Conservation (phyloP, 1,140 invertebrate species). For the Anastrepha ludens region DNA sequence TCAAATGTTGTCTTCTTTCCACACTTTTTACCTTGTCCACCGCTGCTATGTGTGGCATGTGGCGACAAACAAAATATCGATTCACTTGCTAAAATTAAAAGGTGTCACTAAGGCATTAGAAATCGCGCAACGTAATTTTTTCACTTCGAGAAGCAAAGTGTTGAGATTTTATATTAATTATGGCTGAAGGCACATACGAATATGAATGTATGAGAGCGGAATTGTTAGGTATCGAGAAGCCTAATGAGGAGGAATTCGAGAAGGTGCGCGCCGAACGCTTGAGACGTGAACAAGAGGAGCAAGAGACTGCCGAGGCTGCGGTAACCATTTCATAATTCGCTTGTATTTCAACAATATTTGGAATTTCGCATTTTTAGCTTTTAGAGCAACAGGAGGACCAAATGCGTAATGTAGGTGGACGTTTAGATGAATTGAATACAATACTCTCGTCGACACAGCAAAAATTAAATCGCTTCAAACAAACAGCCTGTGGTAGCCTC, state of each 20-base stretch:
- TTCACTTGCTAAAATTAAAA: constrained; percentile 6
- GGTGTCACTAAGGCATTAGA: background rate
- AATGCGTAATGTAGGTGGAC: constrained; percentile 81
- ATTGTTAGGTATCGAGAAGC: constrained; percentile 81
- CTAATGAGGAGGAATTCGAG: constrained; percentile 80
- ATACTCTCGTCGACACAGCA: constrained; percentile 88
- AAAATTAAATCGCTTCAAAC: constrained; percentile 91
- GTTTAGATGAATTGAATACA: constrained; percentile 88
- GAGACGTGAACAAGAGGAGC: constrained; percentile 69
- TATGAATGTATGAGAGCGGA: constrained; percentile 84
- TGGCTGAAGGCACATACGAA: constrained; percentile 80
- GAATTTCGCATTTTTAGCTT: constrained; percentile 76
- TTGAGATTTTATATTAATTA: constrained; percentile 58
- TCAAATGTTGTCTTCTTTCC: constrained; percentile 4
- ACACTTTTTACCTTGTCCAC: background rate
- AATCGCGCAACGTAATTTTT: background rate
- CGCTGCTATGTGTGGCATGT: background rate
- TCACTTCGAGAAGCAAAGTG: background rate
- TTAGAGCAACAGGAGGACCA: constrained; percentile 82
- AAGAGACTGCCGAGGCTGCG: constrained; percentile 75
- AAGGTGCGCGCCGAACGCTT: constrained; percentile 71
- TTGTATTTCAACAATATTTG: background rate
- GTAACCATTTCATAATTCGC: constrained; percentile 59
- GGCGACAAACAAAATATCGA: constrained; percentile 24
- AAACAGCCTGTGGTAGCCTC: constrained; percentile 67